Evolutionary conservation across 2,888 invertebrate species (phyloP).

Genomic region (Heterodera filipjevi): DNA sequence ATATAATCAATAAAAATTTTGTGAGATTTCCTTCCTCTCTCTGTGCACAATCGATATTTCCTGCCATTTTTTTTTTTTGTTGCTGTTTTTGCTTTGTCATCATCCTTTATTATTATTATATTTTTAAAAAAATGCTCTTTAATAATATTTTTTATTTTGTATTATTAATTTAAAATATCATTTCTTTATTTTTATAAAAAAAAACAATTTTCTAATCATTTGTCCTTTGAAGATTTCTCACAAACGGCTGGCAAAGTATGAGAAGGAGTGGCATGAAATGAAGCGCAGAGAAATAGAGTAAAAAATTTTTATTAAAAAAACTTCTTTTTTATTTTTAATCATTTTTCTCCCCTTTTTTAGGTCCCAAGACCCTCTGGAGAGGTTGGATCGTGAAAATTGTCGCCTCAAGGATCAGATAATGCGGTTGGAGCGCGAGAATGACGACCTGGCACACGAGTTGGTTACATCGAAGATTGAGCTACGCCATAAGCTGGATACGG

Average conservation of each 20-base stretch:
- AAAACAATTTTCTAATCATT: neutral
- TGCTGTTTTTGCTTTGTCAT: neutral
- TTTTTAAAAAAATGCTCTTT: neutral
- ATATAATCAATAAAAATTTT: too few relatives aligned
- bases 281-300: conserved; percentile 70
- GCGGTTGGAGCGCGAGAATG: conserved; percentile 72
- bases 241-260: conserved; percentile 90
- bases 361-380: conserved; percentile 69
- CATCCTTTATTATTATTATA: neutral
- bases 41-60: conserved; percentile 16
- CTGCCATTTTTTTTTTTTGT: conserved; percentile 20
- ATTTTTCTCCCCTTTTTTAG: neutral
- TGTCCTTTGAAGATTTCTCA: conserved; percentile 66
- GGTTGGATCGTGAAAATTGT: conserved; percentile 64
- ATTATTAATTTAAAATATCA: neutral
- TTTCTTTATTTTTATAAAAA: conserved; percentile 30
- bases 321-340: neutral
- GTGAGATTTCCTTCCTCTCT: too few relatives aligned
- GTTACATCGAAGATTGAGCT: conserved; percentile 71
- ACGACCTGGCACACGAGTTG: conserved; percentile 71
- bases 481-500: conserved; percentile 69
- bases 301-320: neutral
- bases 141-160: neutral
- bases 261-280: conserved; percentile 81
- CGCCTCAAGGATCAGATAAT: conserved; percentile 68